Percentiles rank a stretch among this genome's conserved stretches.
These are phyloP conservation scores for Heteronetta atricapilla DNA, from an alignment of 2,113 vertebrate genomes.

Conservation along the genomic window DNA sequence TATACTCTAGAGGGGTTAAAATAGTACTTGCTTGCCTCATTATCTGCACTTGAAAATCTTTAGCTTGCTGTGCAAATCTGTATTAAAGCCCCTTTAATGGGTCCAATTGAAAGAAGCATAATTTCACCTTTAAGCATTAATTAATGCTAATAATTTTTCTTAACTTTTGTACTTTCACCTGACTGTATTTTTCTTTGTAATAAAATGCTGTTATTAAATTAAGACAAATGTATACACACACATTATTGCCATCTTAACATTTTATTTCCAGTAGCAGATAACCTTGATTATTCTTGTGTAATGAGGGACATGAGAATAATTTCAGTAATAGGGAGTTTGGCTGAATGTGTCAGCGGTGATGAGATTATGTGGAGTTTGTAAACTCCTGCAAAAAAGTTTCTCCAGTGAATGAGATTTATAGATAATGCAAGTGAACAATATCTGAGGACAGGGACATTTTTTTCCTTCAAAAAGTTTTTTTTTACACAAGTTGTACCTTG, in stretches of 20 bases:
- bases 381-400: background rate
- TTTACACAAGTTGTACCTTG: background rate
- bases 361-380: background rate
- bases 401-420: background rate
- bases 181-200: constrained; percentile 33
- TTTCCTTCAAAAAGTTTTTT: background rate
- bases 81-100: constrained; percentile 84
- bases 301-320: constrained; percentile 31
- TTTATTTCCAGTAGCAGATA: constrained; percentile 9
- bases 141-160: constrained; percentile 56
- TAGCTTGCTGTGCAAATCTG: constrained; percentile 83
- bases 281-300: constrained; percentile 28
- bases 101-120: constrained; percentile 75
- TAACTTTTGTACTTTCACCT: constrained; percentile 19
- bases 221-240: constrained; percentile 11
- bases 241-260: background rate
- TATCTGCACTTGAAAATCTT: constrained; percentile 83
- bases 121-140: constrained; percentile 58
- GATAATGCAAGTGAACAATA: background rate
- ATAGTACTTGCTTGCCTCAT: constrained; percentile 86
- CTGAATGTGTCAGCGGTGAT: background rate
- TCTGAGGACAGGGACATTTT: background rate
- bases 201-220: constrained; percentile 33
- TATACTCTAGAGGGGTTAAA: constrained; percentile 84
- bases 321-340: background rate